These are phyloP conservation scores for Garrulus glandarius DNA, from an alignment of 2,797 vertebrate species.

Conservation along the genomic window DNA sequence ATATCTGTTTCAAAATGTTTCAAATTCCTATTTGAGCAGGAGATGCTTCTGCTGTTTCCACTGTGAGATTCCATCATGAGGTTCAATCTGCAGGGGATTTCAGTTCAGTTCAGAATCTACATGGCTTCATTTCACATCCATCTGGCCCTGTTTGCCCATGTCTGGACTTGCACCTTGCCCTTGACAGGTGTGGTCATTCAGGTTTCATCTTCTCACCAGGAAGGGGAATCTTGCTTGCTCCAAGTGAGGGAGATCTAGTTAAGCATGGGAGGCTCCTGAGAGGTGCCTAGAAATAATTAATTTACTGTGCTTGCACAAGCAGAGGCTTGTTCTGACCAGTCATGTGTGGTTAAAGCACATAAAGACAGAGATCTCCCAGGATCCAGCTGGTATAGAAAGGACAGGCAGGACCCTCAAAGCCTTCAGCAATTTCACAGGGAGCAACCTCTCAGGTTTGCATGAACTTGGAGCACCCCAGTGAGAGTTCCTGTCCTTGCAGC, in stretches of 20 bases:
- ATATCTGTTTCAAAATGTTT: neutral
- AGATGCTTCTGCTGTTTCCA: neutral
- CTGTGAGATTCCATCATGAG: neutral
- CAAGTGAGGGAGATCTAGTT: neutral
- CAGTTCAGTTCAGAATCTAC: too few relatives aligned
- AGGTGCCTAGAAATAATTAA: neutral
- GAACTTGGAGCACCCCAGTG: neutral
- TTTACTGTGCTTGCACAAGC: neutral
- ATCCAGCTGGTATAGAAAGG: neutral
- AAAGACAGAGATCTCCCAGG: neutral
- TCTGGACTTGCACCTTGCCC: neutral
- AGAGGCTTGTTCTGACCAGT: neutral
- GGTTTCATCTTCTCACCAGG: neutral
- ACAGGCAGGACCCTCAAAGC: neutral
- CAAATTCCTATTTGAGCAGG: neutral
- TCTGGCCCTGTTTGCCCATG: neutral
- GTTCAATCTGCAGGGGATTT: neutral
- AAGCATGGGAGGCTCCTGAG: neutral
- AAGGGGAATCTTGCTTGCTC: neutral
- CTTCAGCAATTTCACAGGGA: neutral
- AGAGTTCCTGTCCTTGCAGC: neutral
- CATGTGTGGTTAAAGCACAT: neutral
- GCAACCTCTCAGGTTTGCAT: neutral
- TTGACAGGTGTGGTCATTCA: neutral
- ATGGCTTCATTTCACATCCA: neutral